Evolutionary conservation across 2,888 invertebrate species (phyloP), one percentile per base, ranked within the genome.

Genomic region (Diploptera punctata): DNA sequence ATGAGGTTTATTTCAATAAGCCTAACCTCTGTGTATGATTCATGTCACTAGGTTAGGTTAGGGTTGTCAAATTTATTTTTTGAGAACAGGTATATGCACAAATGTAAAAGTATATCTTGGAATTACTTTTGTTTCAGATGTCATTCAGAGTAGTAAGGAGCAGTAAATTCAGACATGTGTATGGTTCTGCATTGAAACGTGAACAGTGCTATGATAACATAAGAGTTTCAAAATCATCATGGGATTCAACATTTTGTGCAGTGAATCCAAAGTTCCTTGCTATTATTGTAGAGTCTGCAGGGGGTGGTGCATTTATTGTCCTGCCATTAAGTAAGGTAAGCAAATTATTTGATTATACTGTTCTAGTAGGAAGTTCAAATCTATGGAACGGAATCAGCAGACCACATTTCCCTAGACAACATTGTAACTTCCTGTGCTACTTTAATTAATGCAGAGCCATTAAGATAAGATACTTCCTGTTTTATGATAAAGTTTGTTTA

Each of bases 191-290:
- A 79, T 86, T 94, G 79, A 96, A 97, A 86, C 90, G 98, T 83
- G 98, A 98, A 83, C 95, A 96, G 86, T 98, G 98, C 86, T 98
- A 96, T 86, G 98, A 99, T 86, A 97, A 97, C 85, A 92, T 99
- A 81, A 88, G 97, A 82, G 97, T 98, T 77, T 97, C 97, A 76
- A 97, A 98, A 84, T 97, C 97, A 82, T 97, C 98, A 69, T 98
- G 98, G 94, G 99, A 99, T 84, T 96, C 97, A 76, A 97, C 97
- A 77, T 98, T 98, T 85, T 98, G 98, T 87, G 96, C 97, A 78
- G 98, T 98, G 80, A 99, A 99, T 86, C 98, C 98, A 67, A 98
- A 97, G 85, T 98, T 97, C 86, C 86, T 98, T 82, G 98, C 98
- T 77, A 95, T 98, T 81, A 98, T 98, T 82, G 97, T 97, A 61